Evolutionary conservation across 2,888 invertebrate species (phyloP), one percentile per base, ranked within the genome.

Genomic region (Nomada fucata): DNA sequence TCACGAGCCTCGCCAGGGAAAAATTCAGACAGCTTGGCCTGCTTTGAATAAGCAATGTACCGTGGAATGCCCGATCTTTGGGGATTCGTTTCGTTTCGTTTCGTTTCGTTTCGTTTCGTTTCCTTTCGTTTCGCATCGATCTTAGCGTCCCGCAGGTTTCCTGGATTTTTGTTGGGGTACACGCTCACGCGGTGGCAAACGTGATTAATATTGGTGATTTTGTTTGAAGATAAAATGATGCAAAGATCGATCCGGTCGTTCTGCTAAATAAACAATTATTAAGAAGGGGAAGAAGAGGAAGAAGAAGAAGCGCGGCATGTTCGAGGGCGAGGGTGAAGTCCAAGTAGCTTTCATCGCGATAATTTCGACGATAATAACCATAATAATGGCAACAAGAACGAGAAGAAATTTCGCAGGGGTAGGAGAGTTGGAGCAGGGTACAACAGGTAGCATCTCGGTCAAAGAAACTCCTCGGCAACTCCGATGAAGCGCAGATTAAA

Each of bases 21-120:
- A 80, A 67, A 80, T 82, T 75, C 81, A 44, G 42, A 50, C 44
- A 15, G 20, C 65, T 65, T 29, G 18, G 20, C 53, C 67, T 68
- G 75, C 81, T 80, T 74, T 80, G 82, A 82, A 82, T 82, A 82
- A 82, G 70, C 67, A 75, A 80, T 75, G 53, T 42, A 47, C 59
- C 13, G 36, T 2, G 71, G 50, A 50, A 76, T 59, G 23, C 20
- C 36, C 47, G 65, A 57, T 65, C 55, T 71, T 47, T 20, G 11
- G 64, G 59, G 53, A 59, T 79, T 69, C 61, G 42, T 53, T 44
- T 60, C 65, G 77, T 64, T 70, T 76, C 57, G n/a, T 64, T 70
- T 76, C 57, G n/a, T 64, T 70, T 76, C 57, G n/a, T 64, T 70
- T 76, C 57, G n/a, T 64, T 70, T 76, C 57, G n/a, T n/a, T 79